Evolutionary conservation across 2,888 invertebrate genomes (phyloP).

Genomic region (Uropetala carovei): DNA sequence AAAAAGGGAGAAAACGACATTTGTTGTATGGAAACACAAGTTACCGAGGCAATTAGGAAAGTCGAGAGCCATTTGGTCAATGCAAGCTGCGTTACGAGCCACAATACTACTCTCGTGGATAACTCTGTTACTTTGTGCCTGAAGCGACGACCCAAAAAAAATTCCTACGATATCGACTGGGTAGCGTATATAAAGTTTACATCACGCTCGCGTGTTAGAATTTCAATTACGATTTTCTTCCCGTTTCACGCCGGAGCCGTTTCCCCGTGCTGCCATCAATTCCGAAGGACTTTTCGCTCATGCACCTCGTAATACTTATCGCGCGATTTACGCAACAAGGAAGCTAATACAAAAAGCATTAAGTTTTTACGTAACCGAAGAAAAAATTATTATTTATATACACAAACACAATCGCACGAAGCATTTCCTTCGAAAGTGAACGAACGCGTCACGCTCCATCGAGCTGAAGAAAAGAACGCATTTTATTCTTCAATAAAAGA

Average conservation of each 20-base stretch:
- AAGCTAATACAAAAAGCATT: neutral
- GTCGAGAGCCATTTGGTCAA: neutral
- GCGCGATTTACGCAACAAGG: neutral
- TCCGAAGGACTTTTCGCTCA: neutral
- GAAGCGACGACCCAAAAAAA: neutral
- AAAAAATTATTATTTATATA: neutral
- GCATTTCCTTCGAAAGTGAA: neutral
- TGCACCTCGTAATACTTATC: neutral
- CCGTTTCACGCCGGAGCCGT: neutral
- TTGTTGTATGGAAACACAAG: neutral
- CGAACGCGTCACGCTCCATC: neutral
- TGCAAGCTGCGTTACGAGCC: neutral
- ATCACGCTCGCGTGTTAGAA: neutral
- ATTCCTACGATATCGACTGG: neutral
- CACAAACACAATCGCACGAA: too few relatives aligned
- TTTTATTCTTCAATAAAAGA: too few relatives aligned
- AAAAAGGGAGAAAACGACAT: neutral
- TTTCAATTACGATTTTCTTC: neutral
- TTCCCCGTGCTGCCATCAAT: neutral
- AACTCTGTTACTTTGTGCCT: neutral
- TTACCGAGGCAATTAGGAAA: neutral
- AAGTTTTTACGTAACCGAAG: neutral
- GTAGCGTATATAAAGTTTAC: neutral
- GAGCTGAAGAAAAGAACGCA: neutral
- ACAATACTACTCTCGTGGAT: neutral